Percentiles rank a stretch among this genome's conserved stretches.
Evolutionary conservation across 2,113 vertebrate species (phyloP).

Genomic region (Sclerurus mexicanus): DNA sequence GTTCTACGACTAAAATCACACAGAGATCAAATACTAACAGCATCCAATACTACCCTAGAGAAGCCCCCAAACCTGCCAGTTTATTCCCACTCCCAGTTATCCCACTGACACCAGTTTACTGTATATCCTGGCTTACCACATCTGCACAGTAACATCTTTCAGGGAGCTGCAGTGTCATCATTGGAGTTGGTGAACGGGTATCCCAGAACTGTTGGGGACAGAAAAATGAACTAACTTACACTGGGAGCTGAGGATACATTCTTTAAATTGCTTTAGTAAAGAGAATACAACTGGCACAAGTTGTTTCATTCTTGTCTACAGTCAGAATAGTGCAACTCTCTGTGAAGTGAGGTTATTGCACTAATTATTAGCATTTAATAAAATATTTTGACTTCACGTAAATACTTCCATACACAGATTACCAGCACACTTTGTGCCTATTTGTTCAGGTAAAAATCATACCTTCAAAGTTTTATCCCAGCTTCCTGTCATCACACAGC

Average conservation of each 20-base stretch:
- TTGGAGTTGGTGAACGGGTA: conserved; percentile 93
- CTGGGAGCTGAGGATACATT: not conserved
- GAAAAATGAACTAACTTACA: not conserved
- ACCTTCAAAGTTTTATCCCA: conserved; percentile 99
- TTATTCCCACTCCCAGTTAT: not conserved
- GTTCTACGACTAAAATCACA: not conserved
- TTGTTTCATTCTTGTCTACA: not conserved
- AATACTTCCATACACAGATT: not conserved
- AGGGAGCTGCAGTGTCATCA: conserved; percentile 95
- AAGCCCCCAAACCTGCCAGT: not conserved
- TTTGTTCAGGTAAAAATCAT: not conserved
- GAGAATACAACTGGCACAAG: not conserved
- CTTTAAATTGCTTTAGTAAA: not conserved
- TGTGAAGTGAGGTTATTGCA: not conserved
- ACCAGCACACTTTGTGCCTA: not conserved
- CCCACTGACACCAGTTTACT: not conserved
- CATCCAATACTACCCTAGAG: not conserved
- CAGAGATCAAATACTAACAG: not conserved
- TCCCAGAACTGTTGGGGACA: conserved; percentile 90
- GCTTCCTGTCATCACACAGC: conserved; percentile 96
- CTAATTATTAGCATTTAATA: not conserved
- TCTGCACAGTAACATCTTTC: conserved; percentile 98
- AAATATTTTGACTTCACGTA: not conserved
- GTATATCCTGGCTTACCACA: conserved; percentile 79
- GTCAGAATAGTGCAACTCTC: not conserved